A percentile compares a stretch with the other conserved stretches of the same genome.
Conservation (phyloP, 2,113 vertebrate species). For the Dendrocopos noguchii region DNA sequence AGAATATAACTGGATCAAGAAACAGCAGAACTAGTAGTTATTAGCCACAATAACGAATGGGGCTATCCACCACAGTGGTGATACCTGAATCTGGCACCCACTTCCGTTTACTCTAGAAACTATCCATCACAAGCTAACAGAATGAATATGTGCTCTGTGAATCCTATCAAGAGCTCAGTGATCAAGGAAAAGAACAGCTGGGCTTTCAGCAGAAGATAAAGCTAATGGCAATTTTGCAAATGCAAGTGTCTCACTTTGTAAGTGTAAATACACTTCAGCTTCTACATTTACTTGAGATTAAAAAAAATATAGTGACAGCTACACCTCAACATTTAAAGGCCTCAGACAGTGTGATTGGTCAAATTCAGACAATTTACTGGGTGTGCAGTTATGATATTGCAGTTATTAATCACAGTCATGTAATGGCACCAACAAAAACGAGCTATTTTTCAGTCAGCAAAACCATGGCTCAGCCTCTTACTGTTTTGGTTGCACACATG, state of each 20-base stretch:
- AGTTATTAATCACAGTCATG: not conserved
- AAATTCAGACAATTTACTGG: not conserved
- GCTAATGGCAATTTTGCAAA: not conserved
- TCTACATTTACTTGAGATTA: not conserved
- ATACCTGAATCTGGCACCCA: fast-evolving
- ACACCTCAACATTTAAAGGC: not conserved
- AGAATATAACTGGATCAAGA: not conserved
- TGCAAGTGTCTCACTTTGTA: not conserved
- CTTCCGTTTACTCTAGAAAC: not conserved
- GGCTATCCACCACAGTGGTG: not conserved
- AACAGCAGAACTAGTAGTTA: not conserved
- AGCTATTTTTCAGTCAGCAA: not conserved
- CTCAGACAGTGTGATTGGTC: not conserved
- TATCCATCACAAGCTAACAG: not conserved
- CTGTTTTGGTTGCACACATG: not conserved
- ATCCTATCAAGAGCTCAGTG: not conserved
- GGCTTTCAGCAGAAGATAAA: not conserved
- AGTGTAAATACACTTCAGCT: not conserved
- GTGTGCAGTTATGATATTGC: not conserved
- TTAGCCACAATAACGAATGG: not conserved
- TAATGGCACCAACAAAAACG: not conserved
- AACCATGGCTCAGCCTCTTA: not conserved
- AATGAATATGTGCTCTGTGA: not conserved
- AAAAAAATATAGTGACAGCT: not conserved
- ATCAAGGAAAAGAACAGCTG: not conserved